phyloP scores from a whole-genome alignment of 2,888 invertebrate genomes.

The Spodoptera picta region DNA sequence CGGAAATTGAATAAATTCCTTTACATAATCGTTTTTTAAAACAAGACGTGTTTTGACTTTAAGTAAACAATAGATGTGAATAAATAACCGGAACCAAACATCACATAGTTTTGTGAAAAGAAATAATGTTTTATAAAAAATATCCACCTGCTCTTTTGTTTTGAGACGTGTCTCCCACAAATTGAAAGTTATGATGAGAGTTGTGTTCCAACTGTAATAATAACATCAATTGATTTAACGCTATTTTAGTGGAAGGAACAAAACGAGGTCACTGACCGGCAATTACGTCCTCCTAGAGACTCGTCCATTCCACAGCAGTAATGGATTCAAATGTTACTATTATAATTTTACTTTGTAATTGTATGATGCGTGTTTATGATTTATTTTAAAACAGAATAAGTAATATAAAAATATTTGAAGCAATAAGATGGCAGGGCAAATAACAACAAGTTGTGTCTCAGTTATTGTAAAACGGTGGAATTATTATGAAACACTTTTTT shows the following conservation, averaged over 20 bases:
- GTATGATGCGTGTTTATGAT: constrained; percentile 2
- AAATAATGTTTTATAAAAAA: constrained; percentile 8
- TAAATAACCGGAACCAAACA: constrained; percentile 13
- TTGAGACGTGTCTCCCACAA: constrained; percentile 62
- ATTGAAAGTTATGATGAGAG: constrained; percentile 78
- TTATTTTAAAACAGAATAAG: neutral
- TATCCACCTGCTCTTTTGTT: constrained; percentile 59
- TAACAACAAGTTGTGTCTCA: neutral
- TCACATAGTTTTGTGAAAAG: constrained; percentile 6
- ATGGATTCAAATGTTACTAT: constrained; percentile 55
- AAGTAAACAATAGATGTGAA: constrained; percentile 17
- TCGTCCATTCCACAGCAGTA: constrained; percentile 70
- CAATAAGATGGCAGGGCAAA: neutral
- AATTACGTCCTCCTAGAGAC: constrained; percentile 85
- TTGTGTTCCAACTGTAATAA: constrained; percentile 86
- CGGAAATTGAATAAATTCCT: constrained; percentile 13
- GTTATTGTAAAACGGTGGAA: neutral
- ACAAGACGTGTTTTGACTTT: constrained; percentile 8
- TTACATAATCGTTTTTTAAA: constrained; percentile 12
- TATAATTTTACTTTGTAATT: constrained; percentile 33
- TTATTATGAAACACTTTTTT: neutral
- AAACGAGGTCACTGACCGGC: constrained; percentile 86
- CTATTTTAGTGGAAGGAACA: constrained; percentile 87
- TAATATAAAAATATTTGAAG: neutral
- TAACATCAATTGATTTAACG: constrained; percentile 88